Evolutionary conservation across 2,888 invertebrate species (phyloP).

Genomic region (Mactromeris polynyma): DNA sequence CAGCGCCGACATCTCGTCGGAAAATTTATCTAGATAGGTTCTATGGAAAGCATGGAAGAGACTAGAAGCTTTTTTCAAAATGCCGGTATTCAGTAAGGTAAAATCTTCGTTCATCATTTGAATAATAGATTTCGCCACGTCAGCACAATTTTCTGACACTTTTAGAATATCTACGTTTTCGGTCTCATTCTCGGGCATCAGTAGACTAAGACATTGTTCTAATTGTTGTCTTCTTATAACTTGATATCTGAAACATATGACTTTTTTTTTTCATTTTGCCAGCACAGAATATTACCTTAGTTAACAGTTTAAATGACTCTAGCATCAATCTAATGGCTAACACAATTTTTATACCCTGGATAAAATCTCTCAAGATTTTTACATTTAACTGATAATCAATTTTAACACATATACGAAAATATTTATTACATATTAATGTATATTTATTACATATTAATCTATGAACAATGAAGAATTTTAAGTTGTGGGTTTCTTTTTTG

Average conservation of each 20-base stretch:
- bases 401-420: too few relatives aligned
- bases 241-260: slow-evolving; percentile 70
- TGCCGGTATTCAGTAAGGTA: slow-evolving; percentile 81
- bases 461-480: too few relatives aligned
- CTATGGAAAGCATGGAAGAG: slow-evolving; percentile 83
- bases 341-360: too few relatives aligned
- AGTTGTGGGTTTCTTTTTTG: too few relatives aligned
- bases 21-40: slow-evolving; percentile 83
- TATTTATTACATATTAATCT: too few relatives aligned
- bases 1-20: slow-evolving; percentile 83
- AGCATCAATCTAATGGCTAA: too few relatives aligned
- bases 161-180: slow-evolving; percentile 77
- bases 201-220: slow-evolving; percentile 76
- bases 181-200: slow-evolving; percentile 76
- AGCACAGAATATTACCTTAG: too few relatives aligned
- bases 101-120: slow-evolving; percentile 86
- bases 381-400: too few relatives aligned
- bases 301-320: too few relatives aligned
- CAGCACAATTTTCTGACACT: slow-evolving; percentile 78
- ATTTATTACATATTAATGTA: too few relatives aligned
- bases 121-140: slow-evolving; percentile 77
- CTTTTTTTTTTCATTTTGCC: too few relatives aligned
- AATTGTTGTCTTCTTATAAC: slow-evolving; percentile 81
- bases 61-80: slow-evolving; percentile 81
- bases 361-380: too few relatives aligned